A percentile compares a stretch with the other conserved stretches of the same genome.
Conservation (phyloP, 2,113 vertebrate genomes). For the Zingel zingel region DNA sequence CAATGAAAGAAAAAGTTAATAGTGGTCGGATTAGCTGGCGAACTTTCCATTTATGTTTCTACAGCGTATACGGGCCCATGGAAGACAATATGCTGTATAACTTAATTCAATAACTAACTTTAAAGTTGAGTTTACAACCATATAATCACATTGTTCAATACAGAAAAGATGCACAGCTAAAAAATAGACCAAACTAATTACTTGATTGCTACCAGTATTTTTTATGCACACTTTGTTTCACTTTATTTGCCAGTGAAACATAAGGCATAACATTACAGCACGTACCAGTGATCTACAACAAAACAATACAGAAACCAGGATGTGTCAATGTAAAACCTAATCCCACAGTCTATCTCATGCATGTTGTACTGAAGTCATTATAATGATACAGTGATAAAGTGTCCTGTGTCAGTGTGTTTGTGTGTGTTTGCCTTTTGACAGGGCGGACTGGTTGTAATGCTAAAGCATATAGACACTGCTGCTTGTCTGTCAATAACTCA, state of each 20-base stretch:
- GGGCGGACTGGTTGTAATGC: constrained; percentile 45
- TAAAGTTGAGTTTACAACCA: background rate
- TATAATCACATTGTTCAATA: too few relatives aligned
- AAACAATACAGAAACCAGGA: background rate
- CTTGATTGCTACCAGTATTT: background rate
- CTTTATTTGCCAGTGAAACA: background rate
- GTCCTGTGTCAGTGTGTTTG: background rate
- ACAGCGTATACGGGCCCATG: background rate
- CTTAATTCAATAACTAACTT: background rate
- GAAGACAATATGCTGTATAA: background rate
- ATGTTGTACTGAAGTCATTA: background rate
- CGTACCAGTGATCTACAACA: background rate
- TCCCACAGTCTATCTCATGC: background rate
- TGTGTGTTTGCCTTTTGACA: constrained; percentile 60
- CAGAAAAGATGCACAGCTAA: background rate
- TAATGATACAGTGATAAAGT: background rate
- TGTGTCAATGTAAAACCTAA: background rate
- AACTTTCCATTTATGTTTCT: too few relatives aligned
- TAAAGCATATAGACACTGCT: constrained; percentile 61
- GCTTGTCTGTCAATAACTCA: constrained; percentile 42
- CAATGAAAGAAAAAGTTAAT: background rate
- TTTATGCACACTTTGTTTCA: background rate
- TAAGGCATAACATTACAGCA: background rate
- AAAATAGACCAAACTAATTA: background rate
- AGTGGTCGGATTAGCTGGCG: background rate